phyloP scores from a whole-genome alignment of 1,140 invertebrate genomes.

The Aphaenogaster rudis region DNA sequence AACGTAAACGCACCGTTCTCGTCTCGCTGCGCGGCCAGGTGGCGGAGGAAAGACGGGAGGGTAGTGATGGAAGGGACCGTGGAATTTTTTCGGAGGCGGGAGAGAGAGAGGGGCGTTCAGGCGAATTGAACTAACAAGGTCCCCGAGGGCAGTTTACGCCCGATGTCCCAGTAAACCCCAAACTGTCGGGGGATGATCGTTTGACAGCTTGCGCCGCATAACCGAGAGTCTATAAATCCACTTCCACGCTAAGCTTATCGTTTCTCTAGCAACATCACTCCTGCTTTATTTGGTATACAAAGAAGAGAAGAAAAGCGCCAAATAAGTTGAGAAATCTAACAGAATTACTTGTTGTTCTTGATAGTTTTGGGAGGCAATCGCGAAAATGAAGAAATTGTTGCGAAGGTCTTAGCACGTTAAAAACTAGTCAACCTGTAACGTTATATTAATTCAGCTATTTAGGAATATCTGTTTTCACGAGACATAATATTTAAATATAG shows the following conservation, averaged over 20 bases:
- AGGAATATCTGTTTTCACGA: neutral
- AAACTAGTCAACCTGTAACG: neutral
- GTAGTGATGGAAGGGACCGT: constrained; percentile 21
- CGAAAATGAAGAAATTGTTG: neutral
- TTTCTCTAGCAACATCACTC: constrained; percentile 6
- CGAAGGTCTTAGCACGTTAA: neutral
- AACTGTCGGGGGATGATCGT: constrained; percentile 75
- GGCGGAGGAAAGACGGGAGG: constrained; percentile 20
- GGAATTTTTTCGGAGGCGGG: constrained; percentile 58
- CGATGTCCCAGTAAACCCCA: constrained; percentile 81
- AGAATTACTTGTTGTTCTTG: neutral
- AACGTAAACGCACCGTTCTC: constrained; percentile 63
- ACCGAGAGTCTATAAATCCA: constrained; percentile 62
- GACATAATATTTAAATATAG: neutral
- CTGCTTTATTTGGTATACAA: constrained; percentile 1
- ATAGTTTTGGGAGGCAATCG: neutral
- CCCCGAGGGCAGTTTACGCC: constrained; percentile 85
- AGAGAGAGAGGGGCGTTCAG: constrained; percentile 71
- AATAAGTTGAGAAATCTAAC: constrained; percentile 14
- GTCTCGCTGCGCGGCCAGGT: constrained; percentile 50
- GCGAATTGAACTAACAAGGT: constrained; percentile 86
- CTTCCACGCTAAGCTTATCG: neutral
- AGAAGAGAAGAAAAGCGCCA: neutral
- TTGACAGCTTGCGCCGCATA: constrained; percentile 69
- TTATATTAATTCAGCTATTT: neutral